These are phyloP conservation scores for Hyperoodon ampullatus DNA, from an alignment of 2,113 vertebrate genomes.

Conservation along the genomic window DNA sequence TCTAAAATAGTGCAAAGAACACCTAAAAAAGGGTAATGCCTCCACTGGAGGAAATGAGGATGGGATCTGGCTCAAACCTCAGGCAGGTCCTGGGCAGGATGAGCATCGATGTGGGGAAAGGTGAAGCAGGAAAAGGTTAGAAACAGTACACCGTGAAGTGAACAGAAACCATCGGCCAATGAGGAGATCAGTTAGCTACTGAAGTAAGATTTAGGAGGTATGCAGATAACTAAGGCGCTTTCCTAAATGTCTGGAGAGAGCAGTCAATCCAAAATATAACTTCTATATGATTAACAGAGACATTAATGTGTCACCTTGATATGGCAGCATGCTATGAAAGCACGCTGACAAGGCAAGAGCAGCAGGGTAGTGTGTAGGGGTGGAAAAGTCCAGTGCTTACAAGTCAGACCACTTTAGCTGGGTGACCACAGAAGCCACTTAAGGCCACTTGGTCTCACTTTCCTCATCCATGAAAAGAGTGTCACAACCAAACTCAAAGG, in stretches of 20 bases:
- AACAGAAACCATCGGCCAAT: not conserved
- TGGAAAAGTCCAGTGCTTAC: not conserved
- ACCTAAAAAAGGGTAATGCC: not conserved
- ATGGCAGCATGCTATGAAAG: not conserved
- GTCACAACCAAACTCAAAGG: not conserved
- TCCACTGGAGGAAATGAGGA: accelerated
- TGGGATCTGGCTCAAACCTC: not conserved
- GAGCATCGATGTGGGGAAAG: not conserved
- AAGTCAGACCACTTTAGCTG: not conserved
- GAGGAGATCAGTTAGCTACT: not conserved
- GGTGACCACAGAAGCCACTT: not conserved
- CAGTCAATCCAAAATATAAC: not conserved
- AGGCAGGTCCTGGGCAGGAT: not conserved
- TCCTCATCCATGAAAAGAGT: not conserved
- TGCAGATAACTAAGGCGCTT: not conserved
- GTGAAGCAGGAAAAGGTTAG: not conserved
- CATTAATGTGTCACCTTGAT: not conserved
- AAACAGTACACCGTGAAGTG: not conserved
- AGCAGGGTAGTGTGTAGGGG: accelerated
- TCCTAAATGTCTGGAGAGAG: not conserved
- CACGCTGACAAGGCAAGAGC: not conserved
- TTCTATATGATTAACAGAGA: not conserved
- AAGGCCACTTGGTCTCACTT: not conserved
- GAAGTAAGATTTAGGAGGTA: not conserved
- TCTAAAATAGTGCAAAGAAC: not conserved